A percentile compares a stretch with the other conserved stretches of the same genome.
Conservation (phyloP, 2,888 invertebrate species). For the Brachylomia viminalis region DNA sequence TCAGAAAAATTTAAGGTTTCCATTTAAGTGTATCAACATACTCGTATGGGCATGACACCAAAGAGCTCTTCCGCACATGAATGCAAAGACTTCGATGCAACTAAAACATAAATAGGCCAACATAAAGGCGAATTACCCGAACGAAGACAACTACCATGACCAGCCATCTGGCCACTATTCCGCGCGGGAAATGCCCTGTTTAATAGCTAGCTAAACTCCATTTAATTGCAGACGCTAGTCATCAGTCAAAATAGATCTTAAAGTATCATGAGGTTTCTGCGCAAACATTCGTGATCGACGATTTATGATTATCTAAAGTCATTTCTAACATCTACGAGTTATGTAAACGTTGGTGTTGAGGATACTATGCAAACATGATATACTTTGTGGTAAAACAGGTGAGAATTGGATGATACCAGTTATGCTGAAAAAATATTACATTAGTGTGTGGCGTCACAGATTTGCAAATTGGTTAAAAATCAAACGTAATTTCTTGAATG, state of each 20-base stretch:
- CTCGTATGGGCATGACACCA: no score
- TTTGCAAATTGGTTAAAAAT: constrained; percentile 20
- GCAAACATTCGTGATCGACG: constrained; percentile 59
- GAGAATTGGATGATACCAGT: constrained; percentile 45
- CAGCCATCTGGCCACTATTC: constrained; percentile 6
- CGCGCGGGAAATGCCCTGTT: constrained; percentile 33
- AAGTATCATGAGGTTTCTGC: constrained; percentile 30
- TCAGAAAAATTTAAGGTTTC: no score
- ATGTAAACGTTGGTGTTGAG: constrained; percentile 46
- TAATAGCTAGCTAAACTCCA: constrained; percentile 23
- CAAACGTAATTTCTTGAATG: constrained; percentile 7
- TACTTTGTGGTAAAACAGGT: constrained; percentile 26
- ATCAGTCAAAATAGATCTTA: constrained; percentile 44
- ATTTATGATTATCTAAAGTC: constrained; percentile 49
- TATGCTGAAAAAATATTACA: constrained; percentile 25
- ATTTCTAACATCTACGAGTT: constrained; percentile 42
- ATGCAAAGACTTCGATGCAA: neutral
- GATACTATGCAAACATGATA: constrained; percentile 35
- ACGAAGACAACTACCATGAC: constrained; percentile 1
- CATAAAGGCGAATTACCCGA: constrained; percentile 9
- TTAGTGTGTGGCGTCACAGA: constrained; percentile 23
- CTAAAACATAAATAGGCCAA: constrained; percentile 1
- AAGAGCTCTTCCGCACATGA: no score
- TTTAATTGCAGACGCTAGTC: constrained; percentile 36
- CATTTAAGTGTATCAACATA: no score